Conservation (phyloP, 1,140 invertebrate species). For the Calliphora vicina region DNA sequence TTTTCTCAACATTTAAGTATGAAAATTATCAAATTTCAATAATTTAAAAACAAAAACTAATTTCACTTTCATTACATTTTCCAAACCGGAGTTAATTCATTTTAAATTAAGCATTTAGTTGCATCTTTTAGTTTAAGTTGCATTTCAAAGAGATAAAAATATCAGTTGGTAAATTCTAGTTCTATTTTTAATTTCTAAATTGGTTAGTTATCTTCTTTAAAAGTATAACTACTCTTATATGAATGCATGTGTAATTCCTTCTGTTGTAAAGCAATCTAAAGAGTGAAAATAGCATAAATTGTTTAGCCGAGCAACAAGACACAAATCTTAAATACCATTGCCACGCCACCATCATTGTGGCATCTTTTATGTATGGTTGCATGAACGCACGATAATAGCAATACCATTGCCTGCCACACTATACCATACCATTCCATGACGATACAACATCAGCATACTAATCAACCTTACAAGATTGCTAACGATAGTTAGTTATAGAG, state of each 20-base stretch:
- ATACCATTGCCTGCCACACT: not conserved
- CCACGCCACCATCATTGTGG: not conserved
- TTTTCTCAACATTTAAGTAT: too few relatives aligned
- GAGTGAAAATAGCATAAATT: not conserved
- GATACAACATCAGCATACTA: conserved; percentile 4
- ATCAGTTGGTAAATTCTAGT: not conserved
- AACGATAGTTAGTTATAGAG: not conserved
- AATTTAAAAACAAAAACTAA: not conserved
- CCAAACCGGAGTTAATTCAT: not conserved
- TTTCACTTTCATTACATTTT: not conserved
- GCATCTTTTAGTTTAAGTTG: not conserved
- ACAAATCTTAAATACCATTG: not conserved
- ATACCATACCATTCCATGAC: not conserved
- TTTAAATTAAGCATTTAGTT: not conserved
- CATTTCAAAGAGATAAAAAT: not conserved
- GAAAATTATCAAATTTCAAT: too few relatives aligned
- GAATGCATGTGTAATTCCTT: not conserved
- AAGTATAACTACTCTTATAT: not conserved
- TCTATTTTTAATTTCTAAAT: not conserved
- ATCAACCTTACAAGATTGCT: not conserved
- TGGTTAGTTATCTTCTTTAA: too few relatives aligned
- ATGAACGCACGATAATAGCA: not conserved
- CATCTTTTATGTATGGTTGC: not conserved
- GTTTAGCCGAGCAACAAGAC: not conserved
- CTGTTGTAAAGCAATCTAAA: not conserved